Percentiles rank a stretch among this genome's conserved stretches.
Evolutionary conservation across 2,797 vertebrate species (phyloP).

Genomic region (Myiotriccus ornatus): DNA sequence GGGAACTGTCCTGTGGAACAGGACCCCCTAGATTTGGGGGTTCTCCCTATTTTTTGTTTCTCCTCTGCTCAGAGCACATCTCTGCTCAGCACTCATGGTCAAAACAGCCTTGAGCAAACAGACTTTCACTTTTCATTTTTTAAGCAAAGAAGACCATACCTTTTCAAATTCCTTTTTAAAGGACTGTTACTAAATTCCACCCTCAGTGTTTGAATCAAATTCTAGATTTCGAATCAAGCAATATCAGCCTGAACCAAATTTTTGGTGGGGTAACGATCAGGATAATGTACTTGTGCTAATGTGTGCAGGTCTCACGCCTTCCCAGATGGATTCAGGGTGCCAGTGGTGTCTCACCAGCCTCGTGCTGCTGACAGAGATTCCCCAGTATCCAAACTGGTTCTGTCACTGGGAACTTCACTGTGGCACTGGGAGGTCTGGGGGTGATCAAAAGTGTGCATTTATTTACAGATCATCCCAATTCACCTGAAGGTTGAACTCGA

Average conservation of each 20-base stretch:
- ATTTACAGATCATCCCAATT: background rate
- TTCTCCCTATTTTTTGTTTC: background rate
- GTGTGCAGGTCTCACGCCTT: background rate
- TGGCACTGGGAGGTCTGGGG: background rate
- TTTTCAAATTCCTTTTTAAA: background rate
- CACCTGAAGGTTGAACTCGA: background rate
- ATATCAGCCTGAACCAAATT: background rate
- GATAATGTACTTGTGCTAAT: background rate
- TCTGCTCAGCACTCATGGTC: background rate
- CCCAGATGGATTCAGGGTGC: background rate
- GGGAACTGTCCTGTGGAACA: background rate
- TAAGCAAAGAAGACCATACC: background rate
- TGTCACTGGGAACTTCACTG: background rate
- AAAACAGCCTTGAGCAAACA: background rate
- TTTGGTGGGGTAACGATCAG: background rate
- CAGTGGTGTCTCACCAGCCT: background rate
- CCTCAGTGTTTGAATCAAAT: background rate
- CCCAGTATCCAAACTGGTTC: background rate
- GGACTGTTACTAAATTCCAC: background rate
- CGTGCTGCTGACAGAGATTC: rapidly evolving
- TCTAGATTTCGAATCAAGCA: background rate
- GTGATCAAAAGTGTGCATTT: background rate
- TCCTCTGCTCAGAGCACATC: background rate
- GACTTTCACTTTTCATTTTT: background rate
- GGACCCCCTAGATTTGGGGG: background rate